Conservation (phyloP, 1,140 invertebrate genomes). For the Trichoplusia ni region DNA sequence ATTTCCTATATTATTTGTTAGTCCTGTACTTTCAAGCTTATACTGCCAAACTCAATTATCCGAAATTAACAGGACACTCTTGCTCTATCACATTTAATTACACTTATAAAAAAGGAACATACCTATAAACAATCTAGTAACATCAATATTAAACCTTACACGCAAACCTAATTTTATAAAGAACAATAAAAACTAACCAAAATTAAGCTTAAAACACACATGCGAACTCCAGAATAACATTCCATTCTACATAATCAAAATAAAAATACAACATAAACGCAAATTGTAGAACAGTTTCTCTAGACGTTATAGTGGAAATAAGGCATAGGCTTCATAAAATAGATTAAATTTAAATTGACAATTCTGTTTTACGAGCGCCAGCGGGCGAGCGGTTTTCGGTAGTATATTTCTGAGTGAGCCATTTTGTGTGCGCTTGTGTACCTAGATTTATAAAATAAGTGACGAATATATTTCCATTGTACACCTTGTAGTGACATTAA, state of each 20-base stretch:
- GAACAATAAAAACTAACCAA: background rate
- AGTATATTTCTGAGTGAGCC: background rate
- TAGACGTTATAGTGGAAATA: slow-evolving; percentile 53
- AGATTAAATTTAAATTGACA: slow-evolving; percentile 71
- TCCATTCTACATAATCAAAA: slow-evolving; percentile 26
- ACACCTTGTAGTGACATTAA: no score
- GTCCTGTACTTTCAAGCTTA: no score
- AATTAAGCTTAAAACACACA: background rate
- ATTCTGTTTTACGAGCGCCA: slow-evolving; percentile 61
- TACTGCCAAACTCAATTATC: no score
- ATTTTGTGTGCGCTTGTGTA: slow-evolving; percentile 13
- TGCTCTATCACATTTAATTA: no score
- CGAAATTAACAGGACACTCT: no score
- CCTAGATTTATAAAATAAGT: no score
- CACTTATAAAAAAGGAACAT: no score
- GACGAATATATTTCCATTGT: no score
- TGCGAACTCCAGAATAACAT: background rate
- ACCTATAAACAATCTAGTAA: no score
- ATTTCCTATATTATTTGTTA: no score
- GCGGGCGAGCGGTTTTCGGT: slow-evolving; percentile 25
- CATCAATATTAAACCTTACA: no score
- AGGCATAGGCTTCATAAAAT: slow-evolving; percentile 53
- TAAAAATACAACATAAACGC: slow-evolving; percentile 41
- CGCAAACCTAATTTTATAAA: background rate
- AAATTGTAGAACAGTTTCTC: slow-evolving; percentile 46